A percentile compares a stretch with the other conserved stretches of the same genome.
Evolutionary conservation across 2,888 invertebrate species (phyloP).

Genomic region (Sclerodermus sp.): DNA sequence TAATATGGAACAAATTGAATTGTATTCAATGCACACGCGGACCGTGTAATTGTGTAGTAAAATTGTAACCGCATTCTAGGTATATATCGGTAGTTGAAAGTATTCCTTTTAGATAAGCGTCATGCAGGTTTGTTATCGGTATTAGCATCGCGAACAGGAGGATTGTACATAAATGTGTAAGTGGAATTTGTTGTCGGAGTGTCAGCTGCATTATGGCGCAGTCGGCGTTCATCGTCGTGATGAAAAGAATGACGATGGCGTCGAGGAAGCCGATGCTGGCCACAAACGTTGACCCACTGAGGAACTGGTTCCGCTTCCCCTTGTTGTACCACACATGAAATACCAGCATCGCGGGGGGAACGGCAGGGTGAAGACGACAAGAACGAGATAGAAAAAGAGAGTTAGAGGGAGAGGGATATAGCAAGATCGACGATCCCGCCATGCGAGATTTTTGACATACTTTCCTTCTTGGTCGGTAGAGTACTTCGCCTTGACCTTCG

Average conservation of each 20-base stretch:
- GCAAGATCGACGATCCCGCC: constrained; percentile 28
- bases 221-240: constrained; percentile 1
- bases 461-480: constrained; percentile 42
- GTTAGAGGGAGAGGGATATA: constrained; percentile 21
- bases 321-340: constrained; percentile 27
- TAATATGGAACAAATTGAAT: no score
- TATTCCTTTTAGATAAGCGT: no score
- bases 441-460: constrained; percentile 55
- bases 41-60: no score
- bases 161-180: no score
- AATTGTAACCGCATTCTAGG: no score
- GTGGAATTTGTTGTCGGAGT: constrained; percentile 10
- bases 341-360: constrained; percentile 7
- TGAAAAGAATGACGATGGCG: constrained; percentile 20
- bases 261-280: constrained; percentile 35
- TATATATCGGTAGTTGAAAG: no score
- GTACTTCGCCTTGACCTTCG: constrained; percentile 48
- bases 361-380: constrained; percentile 8
- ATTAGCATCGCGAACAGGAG: no score
- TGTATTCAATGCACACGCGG: no score
- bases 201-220: constrained; percentile 11
- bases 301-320: constrained; percentile 55
- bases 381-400: constrained; percentile 10
- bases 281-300: constrained; percentile 55
- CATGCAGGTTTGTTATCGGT: no score